phyloP scores from a whole-genome alignment of 2,888 invertebrate genomes.

The Emmelina monodactyla region DNA sequence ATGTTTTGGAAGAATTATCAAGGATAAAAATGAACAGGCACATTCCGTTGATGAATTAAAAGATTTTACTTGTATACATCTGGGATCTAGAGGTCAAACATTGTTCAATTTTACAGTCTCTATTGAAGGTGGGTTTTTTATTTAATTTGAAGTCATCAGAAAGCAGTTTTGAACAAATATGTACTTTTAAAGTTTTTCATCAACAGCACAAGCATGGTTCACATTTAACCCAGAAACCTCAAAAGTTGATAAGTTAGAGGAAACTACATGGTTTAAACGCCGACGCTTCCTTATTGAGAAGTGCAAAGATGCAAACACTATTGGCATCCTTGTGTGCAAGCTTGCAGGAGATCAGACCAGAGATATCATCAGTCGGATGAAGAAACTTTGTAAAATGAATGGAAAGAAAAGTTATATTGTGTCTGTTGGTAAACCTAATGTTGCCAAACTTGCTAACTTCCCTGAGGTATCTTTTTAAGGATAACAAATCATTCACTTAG shows the following conservation, averaged over 20 bases:
- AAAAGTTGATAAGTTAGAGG: slow-evolving; percentile 41
- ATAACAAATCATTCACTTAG: background rate
- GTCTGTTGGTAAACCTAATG: slow-evolving; percentile 93
- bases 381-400: slow-evolving; percentile 73
- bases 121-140: slow-evolving; percentile 6
- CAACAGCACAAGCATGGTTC: slow-evolving; percentile 63
- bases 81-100: slow-evolving; percentile 72
- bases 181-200: background rate
- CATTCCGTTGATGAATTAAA: slow-evolving; percentile 33
- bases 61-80: slow-evolving; percentile 69
- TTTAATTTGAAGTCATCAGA: background rate
- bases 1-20: slow-evolving; percentile 37
- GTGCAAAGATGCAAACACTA: slow-evolving; percentile 85
- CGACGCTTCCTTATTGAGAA: slow-evolving; percentile 88
- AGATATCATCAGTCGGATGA: slow-evolving; percentile 76
- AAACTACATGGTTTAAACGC: slow-evolving; percentile 72
- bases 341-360: slow-evolving; percentile 83
- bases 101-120: slow-evolving; percentile 70
- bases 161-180: background rate
- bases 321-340: slow-evolving; percentile 93
- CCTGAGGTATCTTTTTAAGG: slow-evolving; percentile 68
- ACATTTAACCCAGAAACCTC: slow-evolving; percentile 54
- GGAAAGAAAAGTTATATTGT: slow-evolving; percentile 91
- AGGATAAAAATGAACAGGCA: slow-evolving; percentile 22
- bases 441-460: slow-evolving; percentile 95